Percentiles rank a stretch among this genome's conserved stretches.
Evolutionary conservation across 1,140 invertebrate genomes (phyloP).

Genomic region (Pseudachorutes palmiensis): DNA sequence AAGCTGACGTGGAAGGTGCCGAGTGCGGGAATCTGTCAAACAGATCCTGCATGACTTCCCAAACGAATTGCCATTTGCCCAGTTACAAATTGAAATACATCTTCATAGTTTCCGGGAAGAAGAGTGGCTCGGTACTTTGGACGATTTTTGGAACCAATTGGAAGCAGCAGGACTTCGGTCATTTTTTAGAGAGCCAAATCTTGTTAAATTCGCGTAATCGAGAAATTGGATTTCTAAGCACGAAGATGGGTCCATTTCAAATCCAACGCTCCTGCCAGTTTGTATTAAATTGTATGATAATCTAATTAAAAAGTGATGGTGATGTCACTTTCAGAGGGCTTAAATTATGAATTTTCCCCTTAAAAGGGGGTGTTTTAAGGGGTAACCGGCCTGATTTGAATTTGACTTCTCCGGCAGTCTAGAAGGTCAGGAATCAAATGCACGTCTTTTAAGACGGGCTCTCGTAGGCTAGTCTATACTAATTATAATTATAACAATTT

Average conservation of each 20-base stretch:
- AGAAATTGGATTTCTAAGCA: not conserved
- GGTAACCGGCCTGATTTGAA: too few species aligned
- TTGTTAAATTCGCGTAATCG: not conserved
- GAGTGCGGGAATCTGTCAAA: slow-evolving; percentile 14
- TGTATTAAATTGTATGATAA: too few species aligned
- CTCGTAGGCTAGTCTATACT: too few species aligned
- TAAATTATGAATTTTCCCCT: too few species aligned
- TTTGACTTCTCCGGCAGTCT: too few species aligned
- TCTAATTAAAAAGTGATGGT: too few species aligned
- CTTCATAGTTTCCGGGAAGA: not conserved
- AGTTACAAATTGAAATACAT: slow-evolving; percentile 24
- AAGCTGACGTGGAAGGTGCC: slow-evolving; percentile 23
- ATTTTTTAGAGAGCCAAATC: slow-evolving; percentile 14
- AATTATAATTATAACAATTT: too few species aligned
- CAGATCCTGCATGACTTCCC: slow-evolving; percentile 9
- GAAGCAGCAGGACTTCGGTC: slow-evolving; percentile 8
- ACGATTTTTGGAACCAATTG: not conserved
- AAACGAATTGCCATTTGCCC: slow-evolving; percentile 17
- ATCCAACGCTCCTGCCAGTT: too few species aligned
- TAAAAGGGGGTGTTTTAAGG: too few species aligned
- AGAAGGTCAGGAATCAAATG: too few species aligned
- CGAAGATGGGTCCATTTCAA: not conserved
- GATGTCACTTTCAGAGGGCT: too few species aligned
- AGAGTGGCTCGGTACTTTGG: not conserved
- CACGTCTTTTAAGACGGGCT: too few species aligned